Evolutionary conservation across 2,888 invertebrate species (phyloP), one percentile per base, ranked within the genome.

Genomic region (Itoplectis maculator): DNA sequence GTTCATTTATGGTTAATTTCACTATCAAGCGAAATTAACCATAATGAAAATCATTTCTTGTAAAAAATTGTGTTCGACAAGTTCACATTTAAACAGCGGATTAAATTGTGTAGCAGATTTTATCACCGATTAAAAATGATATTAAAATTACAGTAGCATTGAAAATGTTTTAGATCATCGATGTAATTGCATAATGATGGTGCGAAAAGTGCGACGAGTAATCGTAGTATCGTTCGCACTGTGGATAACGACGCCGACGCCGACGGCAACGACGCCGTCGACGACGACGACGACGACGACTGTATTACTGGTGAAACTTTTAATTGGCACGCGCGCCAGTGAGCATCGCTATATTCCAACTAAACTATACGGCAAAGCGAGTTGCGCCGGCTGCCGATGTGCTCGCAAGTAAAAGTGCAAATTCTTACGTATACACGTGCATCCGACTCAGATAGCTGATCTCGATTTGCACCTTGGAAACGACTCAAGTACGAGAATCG

Each of bases 241-340:
- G 5, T 23, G 23, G 56, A 56, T 56, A 51, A 51, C 51, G 20
- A 23, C 51, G 20, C 18, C 23, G 54, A 20, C 2, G 54, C 11
- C 23, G 23, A 23, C 59, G 35, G 9, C 59, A 29, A 37, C 59
- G 59, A 35, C 59, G 35, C 35, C 59, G 54, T 35, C 59, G 54
- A 29, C 29, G 4, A 54, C 23, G 54, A 23, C 15, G 35, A n/a
- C 40, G 18, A 63, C 61, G 61, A 40, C 40, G 40, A 63, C 18
- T 63, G 61, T n/a, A 63, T 18, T 40, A 74, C 56, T 51, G 66
- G 83, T 56, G 79, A 85, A 88, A 88, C 86, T 88, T 88, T 88
- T 88, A 88, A 88, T 88, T 88, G 87, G 87, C 81, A 77, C 70
- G 56, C 69, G 59, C 59, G 66, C 61, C 56, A 59, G 35, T 59